Conservation (phyloP, 2,888 invertebrate species). For the Drosophila glabriapex region DNA sequence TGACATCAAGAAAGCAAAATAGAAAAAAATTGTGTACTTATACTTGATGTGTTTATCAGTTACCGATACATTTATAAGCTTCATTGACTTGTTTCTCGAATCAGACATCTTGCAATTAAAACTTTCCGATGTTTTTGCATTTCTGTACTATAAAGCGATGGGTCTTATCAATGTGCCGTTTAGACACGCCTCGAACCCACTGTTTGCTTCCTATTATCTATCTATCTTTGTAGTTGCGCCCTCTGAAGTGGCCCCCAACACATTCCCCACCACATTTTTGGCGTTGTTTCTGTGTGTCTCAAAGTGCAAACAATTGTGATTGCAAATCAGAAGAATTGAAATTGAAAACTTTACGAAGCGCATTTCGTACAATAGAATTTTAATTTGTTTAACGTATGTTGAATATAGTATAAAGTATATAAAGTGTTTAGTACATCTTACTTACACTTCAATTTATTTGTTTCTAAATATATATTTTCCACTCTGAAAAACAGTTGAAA, state of each 20-base stretch:
- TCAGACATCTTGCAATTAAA: conserved; percentile 56
- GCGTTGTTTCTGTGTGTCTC: conserved; percentile 30
- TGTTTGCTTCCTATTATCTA: conserved; percentile 53
- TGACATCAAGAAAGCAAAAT: not conserved
- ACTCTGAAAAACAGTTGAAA: not conserved
- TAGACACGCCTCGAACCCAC: conserved; percentile 13
- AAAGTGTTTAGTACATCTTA: not conserved
- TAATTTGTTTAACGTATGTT: not conserved
- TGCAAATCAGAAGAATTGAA: conserved; percentile 37
- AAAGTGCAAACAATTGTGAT: conserved; percentile 69
- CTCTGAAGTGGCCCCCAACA: conserved; percentile 44
- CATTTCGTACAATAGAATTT: not conserved
- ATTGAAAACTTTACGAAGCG: conserved; percentile 7
- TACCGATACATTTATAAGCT: conserved; percentile 5
- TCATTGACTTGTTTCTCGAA: conserved; percentile 33
- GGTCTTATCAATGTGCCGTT: conserved; percentile 54
- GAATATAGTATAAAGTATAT: not conserved
- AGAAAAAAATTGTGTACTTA: not conserved
- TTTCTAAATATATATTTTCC: not conserved
- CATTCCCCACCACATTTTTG: conserved; percentile 22
- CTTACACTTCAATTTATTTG: not conserved
- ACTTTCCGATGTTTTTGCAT: conserved; percentile 26
- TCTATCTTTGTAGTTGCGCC: conserved; percentile 42
- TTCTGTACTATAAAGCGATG: conserved; percentile 27
- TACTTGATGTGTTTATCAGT: conserved; percentile 20